Evolutionary conservation across 30 jellyfish, hydroid and myxozoan species (phyloP).

Genomic region (Euphysa ruthae): DNA sequence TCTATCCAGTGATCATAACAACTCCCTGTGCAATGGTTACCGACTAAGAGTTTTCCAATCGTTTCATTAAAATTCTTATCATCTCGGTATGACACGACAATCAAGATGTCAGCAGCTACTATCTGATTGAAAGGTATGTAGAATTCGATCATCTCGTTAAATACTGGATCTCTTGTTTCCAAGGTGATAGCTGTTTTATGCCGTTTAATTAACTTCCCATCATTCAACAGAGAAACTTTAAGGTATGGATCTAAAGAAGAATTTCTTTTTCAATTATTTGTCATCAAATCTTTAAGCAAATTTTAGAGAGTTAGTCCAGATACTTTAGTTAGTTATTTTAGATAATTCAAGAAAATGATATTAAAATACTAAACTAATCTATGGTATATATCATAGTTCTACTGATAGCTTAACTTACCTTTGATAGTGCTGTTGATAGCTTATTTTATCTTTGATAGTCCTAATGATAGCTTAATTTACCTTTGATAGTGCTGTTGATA

Average conservation of each 20-base stretch:
- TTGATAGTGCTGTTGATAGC: too few species aligned
- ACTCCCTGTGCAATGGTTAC: conserved; percentile 14
- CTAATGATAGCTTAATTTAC: too few species aligned
- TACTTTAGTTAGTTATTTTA: too few species aligned
- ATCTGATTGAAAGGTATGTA: conserved; percentile 21
- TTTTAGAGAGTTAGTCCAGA: too few species aligned
- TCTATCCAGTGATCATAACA: conserved; percentile 16
- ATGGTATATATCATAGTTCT: too few species aligned
- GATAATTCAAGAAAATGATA: too few species aligned
- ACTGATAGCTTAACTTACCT: too few species aligned
- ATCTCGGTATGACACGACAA: conserved; percentile 13
- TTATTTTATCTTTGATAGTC: too few species aligned
- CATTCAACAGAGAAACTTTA: conserved; percentile 15
- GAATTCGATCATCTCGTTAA: conserved; percentile 41
- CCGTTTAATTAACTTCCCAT: conserved; percentile 23
- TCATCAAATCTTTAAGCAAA: too few species aligned
- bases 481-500: too few species aligned
- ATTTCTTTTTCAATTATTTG: too few species aligned
- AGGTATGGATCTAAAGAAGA: conserved; percentile 36
- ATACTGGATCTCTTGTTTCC: conserved; percentile 19
- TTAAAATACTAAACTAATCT: too few species aligned
- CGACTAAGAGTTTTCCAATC: conserved; percentile 30
- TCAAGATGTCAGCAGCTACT: conserved; percentile 3
- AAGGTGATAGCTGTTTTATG: background rate
- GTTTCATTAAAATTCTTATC: background rate